Evolutionary conservation across 1,140 invertebrate genomes (phyloP), one percentile per base, ranked within the genome.

Genomic region (Drosophila paulistorum): DNA sequence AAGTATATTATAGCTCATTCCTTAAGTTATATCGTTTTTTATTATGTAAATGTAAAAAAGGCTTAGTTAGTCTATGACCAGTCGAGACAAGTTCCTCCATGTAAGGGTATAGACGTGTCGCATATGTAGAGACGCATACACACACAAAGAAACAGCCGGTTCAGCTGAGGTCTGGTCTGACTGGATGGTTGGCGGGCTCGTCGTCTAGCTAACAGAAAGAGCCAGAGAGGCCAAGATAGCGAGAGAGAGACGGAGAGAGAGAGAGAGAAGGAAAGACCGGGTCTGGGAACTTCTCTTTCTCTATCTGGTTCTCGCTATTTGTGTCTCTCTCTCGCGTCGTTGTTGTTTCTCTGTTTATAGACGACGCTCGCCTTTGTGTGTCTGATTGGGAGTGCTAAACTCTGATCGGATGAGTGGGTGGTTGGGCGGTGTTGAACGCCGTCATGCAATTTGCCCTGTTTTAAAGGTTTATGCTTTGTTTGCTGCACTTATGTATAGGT

Each of bases 161-260:
- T 61, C 59, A 41, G 13, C 35, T 37, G 35, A 11, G 35, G 60
- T 62, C 74, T 77, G 66, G 69, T 66, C 54, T 48, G 14, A 17
- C 45, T 48, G 45, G 6, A 14, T 48, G 45, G 45, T 48, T 74
- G 67, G 77, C 82, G 81, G 81, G 71, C 82, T 86, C 71, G 81
- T 86, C 71, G 81, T 85, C 82, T 85, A 55, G 14, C 20, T 59
- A 45, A 3, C 41, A 62, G 42, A 64, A 17, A 70, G 45, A 72
- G 61, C 42, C 35, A 23, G 14, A 48, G 64, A 63, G 42, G 17
- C 45, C 51, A 37, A 37, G 35, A 37, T 37, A 37, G 5, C 17
- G 45, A 48, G 64, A 64, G 48, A 30, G 30, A 30, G 30, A 30
- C 6, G 55, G 39, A 17, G 37, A 17, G 37, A 11, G 37, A 17